Evolutionary conservation across 2,113 vertebrate species (phyloP), one percentile per base, ranked within the genome.

Genomic region (Cebus imitator): DNA sequence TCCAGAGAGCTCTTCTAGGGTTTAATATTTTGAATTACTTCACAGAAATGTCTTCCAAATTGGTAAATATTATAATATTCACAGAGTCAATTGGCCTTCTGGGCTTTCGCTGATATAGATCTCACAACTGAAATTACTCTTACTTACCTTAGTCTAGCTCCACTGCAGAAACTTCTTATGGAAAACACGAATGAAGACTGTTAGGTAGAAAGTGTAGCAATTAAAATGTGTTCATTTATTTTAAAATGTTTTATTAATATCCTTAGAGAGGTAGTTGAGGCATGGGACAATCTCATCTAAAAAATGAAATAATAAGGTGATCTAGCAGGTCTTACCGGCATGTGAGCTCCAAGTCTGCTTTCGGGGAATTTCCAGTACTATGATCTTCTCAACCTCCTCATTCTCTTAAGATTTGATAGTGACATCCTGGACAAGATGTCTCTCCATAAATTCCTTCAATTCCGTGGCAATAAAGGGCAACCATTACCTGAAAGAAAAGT

Each of bases 211-310:
- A 73, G 7, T 12, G 78, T 11, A 85, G 40, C 61, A 78, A 73
- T 61, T 55, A 90, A 87, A 84, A 40, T 20, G 2, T 16, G 52
- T 92, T 79, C 83, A 18, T 92, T 97, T 92, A 70, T 89, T 86
- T 89, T 20, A 52, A 85, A 91, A 80, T 73, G 20, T n/a, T 79
- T 76, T 76, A 35, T 81, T 23, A 48, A 75, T 85, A 27, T 76
- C 52, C 35, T 58, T 72, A 73, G 43, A 61, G 68, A 90, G 58
- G 45, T 57, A 35, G 10, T 50, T 94, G 81, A 55, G 23, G 50
- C 43, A 73, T 20, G 23, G 66, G 43, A 2, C 76, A 85, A 61
- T 85, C 37, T 96, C 13, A 82, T 79, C 52, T 86, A 61, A 82
- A 87, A 70, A 50, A 43, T 43, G 48, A 35, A n/a, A 13, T 64